Base-by-base conservation (phyloP, 2,113 vertebrate species). In the Alaudala cheleensis region DNA sequence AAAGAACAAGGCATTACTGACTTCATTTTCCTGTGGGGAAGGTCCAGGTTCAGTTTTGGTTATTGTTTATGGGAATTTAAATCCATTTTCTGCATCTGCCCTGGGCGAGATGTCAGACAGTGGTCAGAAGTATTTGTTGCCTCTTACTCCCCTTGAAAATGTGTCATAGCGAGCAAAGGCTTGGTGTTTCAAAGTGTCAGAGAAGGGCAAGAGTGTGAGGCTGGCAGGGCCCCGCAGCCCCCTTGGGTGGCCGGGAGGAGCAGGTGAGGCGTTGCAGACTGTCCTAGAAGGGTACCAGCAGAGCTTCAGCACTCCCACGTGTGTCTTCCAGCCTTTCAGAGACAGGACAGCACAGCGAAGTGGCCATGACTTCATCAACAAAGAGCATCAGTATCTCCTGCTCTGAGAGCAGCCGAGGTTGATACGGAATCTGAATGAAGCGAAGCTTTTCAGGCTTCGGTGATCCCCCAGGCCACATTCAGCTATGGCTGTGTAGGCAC, bases 401-500 rank as follows among this genome's bases (percentile, higher is more conserved):
- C 14, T 65, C 14, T n/a, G 12, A 60, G 23, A 14, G 5, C 14
- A 37, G 29, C n/a, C 21, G n/a, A 56, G 12, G 45, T 31, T 29
- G 58, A 2, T 22, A 24, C 3, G 2, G 13, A 39, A 39, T 20
- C 19, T 60, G n/a, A 54, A 44, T 16, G 51, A 72, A 69, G 3
- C 25, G 11, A 66, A 71, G 16, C 4, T 90, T 81, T 70, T 26
- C 34, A 64, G 66, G 19, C 5, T 11, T 82, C 5, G 10, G 2
- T 17, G 12, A 18, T 45, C 54, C 58, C 20, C 17, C 22, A 66
- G 31, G 16, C 12, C 5, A 9, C 29, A 40, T 37, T 33, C 14
- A 39, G 21, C 14, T 42, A 33, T 4, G 0, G 0, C 10, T 67
- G 29, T 34, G 14, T 24, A 67, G 22, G 7, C 25, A 21, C 4